Evolutionary conservation across 2,113 vertebrate genomes (phyloP), one percentile per base, ranked within the genome.

Genomic region (Notarius quadriscutis): DNA sequence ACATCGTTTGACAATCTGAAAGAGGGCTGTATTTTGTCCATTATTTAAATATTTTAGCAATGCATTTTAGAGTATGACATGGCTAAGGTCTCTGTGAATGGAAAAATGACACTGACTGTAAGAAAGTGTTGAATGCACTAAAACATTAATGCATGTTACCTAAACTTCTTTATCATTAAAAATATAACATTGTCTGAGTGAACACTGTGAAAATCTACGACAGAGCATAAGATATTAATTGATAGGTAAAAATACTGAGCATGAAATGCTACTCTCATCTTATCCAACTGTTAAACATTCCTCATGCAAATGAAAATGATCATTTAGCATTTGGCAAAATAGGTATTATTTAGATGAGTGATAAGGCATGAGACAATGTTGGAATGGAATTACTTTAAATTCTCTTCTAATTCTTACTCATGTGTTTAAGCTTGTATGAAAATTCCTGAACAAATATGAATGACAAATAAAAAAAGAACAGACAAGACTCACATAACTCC

Each of bases 41-140:
- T 95, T 95, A 95, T 95, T 95, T 90, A 95, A 93, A 94, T 92
- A 92, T 93, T 94, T 94, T 92, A 93, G 92, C 87, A 85, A 82
- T 92, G 91, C 91, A 94, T 95, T 94, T 94, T 92, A 91, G 89
- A 91, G 90, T 82, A 87, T 92, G 91, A 91, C 92, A 84, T 83
- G 82, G 87, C 87, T 90, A 50, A 91, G 81, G 88, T 72, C 88
- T 80, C 83, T 90, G 91, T 89, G 91, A 92, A 86, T 27, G 71
- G 84, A 89, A 81, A 81, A 60, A 83, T 72, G 84, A 90, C 87
- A 90, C 51, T 69, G 74, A 88, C 88, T 84, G 78, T 86, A 88
- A 80, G 84, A 58, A 90, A 88, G 91, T 78, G 81, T 89, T 86
- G 87, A 91, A 92, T 89, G 87, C 89, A 88, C 85, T 95, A 90